Base-by-base conservation (phyloP, 92 coral and sea anemone genomes). In the Umimayanthus kanabou region DNA sequence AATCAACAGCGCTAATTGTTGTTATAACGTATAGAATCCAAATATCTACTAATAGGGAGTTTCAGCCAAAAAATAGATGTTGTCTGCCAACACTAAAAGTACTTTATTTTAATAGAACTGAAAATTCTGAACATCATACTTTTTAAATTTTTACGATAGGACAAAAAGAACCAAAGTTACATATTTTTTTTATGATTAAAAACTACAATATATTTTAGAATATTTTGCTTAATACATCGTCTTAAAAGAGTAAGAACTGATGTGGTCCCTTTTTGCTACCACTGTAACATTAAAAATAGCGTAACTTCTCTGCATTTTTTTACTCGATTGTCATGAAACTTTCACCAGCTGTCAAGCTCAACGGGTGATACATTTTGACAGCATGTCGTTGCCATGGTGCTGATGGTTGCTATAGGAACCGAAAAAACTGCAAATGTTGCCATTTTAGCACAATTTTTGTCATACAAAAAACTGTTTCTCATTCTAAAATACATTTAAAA, bases 251-350 rank as follows among this genome's bases (percentile, higher is more conserved):
- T 13, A 76, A 33, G 80, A 76, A 76, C 80, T 40, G 80, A 73
- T 76, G 80, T 39, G 80, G 80, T 76, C 80, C 80, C 61, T 76
- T 76, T 76, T 76, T 76, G 80, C 80, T 76, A 42, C 80, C 80
- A 76, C 80, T 76, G 80, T n/a, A 76, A 42, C 80, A 76, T 76
- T 76, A 76, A 40, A 76, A 76, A 42, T 30, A 8, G 80, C 80
- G 42, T 45, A 76, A 40, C 80, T 76, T 76, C 80, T 76, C 80
- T 76, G 55, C 58, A 76, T 76, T 76, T 76, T 76, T 76, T 76
- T 76, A 76, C 80, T 76, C 37, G 80, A 76, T 76, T 76, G 80
- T 76, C 29, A 76, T 42, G 80, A 76, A 76, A 76, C 57, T 76
- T 76, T 76, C n/a, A 42, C 80, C 80, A 76, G 37, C 58, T 76